These are phyloP conservation scores for Punctoribates punctum DNA, from an alignment of 2,888 invertebrate species.

Conservation along the genomic window DNA sequence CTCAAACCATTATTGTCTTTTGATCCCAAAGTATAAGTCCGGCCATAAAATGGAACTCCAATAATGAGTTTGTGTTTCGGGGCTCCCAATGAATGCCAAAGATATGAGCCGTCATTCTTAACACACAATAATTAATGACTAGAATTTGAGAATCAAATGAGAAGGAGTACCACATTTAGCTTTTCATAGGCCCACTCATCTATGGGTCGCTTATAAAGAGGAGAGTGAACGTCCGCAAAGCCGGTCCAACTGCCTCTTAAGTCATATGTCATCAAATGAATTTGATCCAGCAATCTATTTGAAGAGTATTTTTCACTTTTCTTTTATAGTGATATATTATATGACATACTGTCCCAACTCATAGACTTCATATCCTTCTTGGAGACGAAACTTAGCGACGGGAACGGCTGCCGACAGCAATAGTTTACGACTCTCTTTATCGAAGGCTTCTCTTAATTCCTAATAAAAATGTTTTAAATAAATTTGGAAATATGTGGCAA, in stretches of 20 bases:
- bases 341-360: constrained; percentile 75
- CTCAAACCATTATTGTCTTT: constrained; percentile 74
- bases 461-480: constrained; percentile 58
- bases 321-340: not conserved
- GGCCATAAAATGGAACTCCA: constrained; percentile 83
- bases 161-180: constrained; percentile 73
- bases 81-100: constrained; percentile 87
- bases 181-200: constrained; percentile 86
- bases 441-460: constrained; percentile 73
- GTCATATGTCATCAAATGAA: constrained; percentile 49
- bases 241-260: constrained; percentile 67
- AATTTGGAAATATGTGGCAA: constrained; percentile 54
- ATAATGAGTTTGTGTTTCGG: constrained; percentile 80
- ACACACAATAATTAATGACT: not conserved
- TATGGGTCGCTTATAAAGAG: constrained; percentile 71
- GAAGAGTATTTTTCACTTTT: not conserved
- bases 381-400: constrained; percentile 75
- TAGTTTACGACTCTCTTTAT: constrained; percentile 65
- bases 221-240: constrained; percentile 83
- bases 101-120: constrained; percentile 78
- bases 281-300: constrained; percentile 46
- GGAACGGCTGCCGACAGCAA: constrained; percentile 87
- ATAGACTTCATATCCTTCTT: constrained; percentile 85
- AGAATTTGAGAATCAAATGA: not conserved
- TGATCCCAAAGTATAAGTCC: constrained; percentile 76